Base-by-base conservation (phyloP, 1,140 invertebrate genomes). In the Zaprionus lachaisei region DNA sequence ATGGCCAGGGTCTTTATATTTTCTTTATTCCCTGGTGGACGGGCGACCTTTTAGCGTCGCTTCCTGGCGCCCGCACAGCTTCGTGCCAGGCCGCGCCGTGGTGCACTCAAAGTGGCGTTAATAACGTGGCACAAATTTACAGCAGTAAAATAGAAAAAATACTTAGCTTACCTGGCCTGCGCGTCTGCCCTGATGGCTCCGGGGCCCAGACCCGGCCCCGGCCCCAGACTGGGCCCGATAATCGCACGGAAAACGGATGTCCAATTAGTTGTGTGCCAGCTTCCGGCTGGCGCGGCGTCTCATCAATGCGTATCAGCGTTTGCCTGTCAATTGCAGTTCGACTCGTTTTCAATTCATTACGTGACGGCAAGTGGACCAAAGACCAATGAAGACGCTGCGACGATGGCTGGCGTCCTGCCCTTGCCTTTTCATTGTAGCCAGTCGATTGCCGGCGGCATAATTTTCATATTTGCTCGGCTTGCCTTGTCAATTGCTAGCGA, bases 231-330 rank as follows among this genome's bases (percentile, higher is more conserved):
- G 64, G 47, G 20, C 5, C 63, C 84, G 85, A 85, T 90, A 85
- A 90, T 90, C 82, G 85, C 58, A 81, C 71, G 85, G 79, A 81
- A 80, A 85, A 90, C 85, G 85, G 85, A 90, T 91, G 85, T 90
- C 85, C 85, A 90, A 90, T 90, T 90, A 90, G 85, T 85, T 90
- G 85, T 90, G 66, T 80, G 81, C 79, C 85, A 82, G 85, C 73
- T 90, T 90, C 85, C 85, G 85, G 85, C 79, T 81, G 78, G 51
- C 72, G 31, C 41, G 41, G 47, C 74, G 51, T 68, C 61, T 51
- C 76, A 68, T 72, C 72, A 58, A 75, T 78, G 72, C 72, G 72
- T 79, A 76, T 76, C 66, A 63, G 62, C 63, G 77, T 71, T 70
- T 79, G 77, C 72, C 72, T 79, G 77, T 79, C 77, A 79, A 79